Percentiles rank a stretch among this genome's conserved stretches.
phyloP scores from a whole-genome alignment of 2,888 invertebrate genomes.

The Notodonta dromedarius region DNA sequence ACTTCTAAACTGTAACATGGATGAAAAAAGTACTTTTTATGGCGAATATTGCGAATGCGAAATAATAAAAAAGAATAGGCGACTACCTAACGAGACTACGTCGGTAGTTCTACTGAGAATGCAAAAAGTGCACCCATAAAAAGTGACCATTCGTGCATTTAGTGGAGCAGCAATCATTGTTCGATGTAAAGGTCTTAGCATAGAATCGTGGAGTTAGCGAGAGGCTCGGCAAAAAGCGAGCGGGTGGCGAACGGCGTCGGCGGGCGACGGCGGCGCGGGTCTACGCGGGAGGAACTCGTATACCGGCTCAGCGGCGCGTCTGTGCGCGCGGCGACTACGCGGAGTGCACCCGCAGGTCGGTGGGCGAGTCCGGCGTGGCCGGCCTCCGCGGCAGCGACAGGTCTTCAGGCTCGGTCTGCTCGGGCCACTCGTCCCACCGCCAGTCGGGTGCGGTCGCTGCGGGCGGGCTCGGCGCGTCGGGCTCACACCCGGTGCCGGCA shows the following conservation, averaged over 20 bases:
- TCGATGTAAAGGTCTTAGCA: slow-evolving; percentile 22
- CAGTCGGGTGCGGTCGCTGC: slow-evolving; percentile 71
- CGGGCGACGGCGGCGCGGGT: slow-evolving; percentile 60
- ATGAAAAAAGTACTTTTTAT: slow-evolving; percentile 70
- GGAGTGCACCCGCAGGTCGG: slow-evolving; percentile 79
- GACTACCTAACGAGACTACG: slow-evolving; percentile 69
- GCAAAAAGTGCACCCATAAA: slow-evolving; percentile 46
- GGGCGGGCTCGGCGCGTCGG: slow-evolving; percentile 75
- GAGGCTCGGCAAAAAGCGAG: slow-evolving; percentile 32
- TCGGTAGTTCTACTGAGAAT: slow-evolving; percentile 66
- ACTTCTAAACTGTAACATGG: slow-evolving; percentile 75
- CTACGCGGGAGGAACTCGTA: slow-evolving; percentile 90
- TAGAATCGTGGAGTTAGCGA: slow-evolving; percentile 38
- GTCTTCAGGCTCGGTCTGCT: slow-evolving; percentile 96
- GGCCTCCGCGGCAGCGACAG: slow-evolving; percentile 88
- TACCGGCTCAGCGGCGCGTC: slow-evolving; percentile 84
- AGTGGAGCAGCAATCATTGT: slow-evolving; percentile 40
- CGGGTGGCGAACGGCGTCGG: slow-evolving; percentile 36
- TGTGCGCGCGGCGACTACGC: slow-evolving; percentile 71
- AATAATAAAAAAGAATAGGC: slow-evolving; percentile 65
- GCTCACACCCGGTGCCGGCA: slow-evolving; percentile 72
- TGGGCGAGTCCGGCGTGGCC: slow-evolving; percentile 79
- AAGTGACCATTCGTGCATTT: slow-evolving; percentile 50
- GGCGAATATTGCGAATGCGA: slow-evolving; percentile 64
- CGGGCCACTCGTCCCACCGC: slow-evolving; percentile 86